phyloP scores from a whole-genome alignment of 2,113 vertebrate genomes.

The Apeltes quadracus region DNA sequence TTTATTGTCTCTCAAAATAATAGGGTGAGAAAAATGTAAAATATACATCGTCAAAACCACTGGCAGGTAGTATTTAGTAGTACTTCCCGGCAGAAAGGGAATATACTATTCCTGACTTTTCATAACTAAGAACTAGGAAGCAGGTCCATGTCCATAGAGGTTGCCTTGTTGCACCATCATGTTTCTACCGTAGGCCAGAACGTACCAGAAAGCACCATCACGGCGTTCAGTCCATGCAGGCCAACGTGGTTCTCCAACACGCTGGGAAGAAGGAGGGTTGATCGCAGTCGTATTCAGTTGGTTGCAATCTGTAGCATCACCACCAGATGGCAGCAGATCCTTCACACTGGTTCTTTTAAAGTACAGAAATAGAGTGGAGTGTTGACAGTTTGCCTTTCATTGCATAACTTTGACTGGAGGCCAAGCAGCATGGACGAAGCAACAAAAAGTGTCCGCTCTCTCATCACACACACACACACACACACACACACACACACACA shows the following conservation, averaged over 20 bases:
- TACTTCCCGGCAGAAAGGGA: neutral
- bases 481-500: constrained; percentile 4
- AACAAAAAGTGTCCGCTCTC: constrained; percentile 8
- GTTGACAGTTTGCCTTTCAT: neutral
- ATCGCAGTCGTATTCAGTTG: neutral
- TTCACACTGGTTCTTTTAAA: neutral
- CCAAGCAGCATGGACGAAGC: constrained; percentile 2
- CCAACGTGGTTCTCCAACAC: neutral
- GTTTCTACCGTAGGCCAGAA: neutral
- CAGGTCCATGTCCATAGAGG: neutral
- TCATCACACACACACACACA: neutral
- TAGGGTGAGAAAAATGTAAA: neutral
- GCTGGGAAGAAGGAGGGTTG: neutral
- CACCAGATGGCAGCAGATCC: neutral
- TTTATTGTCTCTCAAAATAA: neutral
- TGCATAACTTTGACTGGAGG: neutral
- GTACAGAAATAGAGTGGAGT: neutral
- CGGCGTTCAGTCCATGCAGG: neutral
- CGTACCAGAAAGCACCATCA: neutral
- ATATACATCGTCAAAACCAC: neutral
- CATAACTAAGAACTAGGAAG: neutral
- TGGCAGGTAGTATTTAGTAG: neutral
- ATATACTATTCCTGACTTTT: neutral
- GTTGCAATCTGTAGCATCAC: neutral
- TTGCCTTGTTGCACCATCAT: neutral